Percentiles rank a stretch among this genome's conserved stretches.
Evolutionary conservation across 2,113 vertebrate species (phyloP).

Genomic region (Paramormyrops kingsleyae): DNA sequence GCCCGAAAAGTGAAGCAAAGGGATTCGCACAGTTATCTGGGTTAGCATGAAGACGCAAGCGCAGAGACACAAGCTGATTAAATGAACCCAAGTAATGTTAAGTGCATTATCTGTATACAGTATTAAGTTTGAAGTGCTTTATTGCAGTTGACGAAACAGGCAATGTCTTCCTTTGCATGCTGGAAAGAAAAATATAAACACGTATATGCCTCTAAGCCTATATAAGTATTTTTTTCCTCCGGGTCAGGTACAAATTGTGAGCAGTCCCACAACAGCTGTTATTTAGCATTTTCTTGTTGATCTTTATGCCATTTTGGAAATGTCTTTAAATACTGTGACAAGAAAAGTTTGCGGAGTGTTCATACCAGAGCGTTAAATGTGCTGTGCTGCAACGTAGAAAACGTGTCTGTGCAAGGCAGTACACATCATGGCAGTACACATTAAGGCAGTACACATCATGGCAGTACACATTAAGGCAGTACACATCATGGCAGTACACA

Average conservation of each 20-base stretch:
- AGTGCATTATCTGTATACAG: neutral
- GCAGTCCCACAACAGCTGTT: neutral
- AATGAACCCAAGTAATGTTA: neutral
- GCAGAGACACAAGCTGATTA: neutral
- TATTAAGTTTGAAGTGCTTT: slow-evolving; percentile 35
- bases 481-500: too few species aligned
- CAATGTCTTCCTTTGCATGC: slow-evolving; percentile 64
- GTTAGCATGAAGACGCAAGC: neutral
- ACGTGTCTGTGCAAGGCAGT: neutral
- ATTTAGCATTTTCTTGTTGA: neutral
- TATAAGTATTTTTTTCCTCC: neutral
- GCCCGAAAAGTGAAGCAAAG: slow-evolving; percentile 57
- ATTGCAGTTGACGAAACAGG: slow-evolving; percentile 24
- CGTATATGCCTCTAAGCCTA: neutral
- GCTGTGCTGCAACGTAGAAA: neutral
- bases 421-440: neutral
- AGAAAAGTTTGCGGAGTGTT: neutral
- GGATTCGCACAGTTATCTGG: neutral
- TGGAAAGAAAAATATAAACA: slow-evolving; percentile 30
- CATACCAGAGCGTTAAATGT: neutral
- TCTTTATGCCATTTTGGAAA: neutral
- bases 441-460: too few species aligned
- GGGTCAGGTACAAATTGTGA: neutral
- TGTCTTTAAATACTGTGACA: neutral
- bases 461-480: too few species aligned